Evolutionary conservation across 2,113 vertebrate species (phyloP), one percentile per base, ranked within the genome.

Genomic region (Bos javanicus): DNA sequence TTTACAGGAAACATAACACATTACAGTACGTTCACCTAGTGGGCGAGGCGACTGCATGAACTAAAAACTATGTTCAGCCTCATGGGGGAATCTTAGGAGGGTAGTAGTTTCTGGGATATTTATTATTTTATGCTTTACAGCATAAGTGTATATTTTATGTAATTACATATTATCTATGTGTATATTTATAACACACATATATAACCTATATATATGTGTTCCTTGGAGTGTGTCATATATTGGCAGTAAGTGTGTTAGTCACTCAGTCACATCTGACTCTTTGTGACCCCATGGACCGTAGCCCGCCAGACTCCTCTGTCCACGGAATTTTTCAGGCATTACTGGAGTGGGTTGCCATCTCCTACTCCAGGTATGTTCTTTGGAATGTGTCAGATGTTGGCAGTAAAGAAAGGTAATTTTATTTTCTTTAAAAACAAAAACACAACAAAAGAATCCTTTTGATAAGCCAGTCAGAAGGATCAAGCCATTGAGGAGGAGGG

Each of bases 321-420:
- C 71, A 14, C 25, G 21, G 21, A 43, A 43, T 74, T 74, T 74
- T 43, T 74, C 71, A 74, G 36, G 71, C 21, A 39, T 25, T 43
- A 74, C 11, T 43, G 36, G 71, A 74, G 19, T 25, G 71, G 36
- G 36, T 43, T 74, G 71, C 36, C 71, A 43, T 74, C 36, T 74
- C 36, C 71, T 74, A 23, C 36, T 74, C 36, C 21, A 25, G 21
- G 36, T 23, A 25, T 26, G 2, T 83, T 62, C 48, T 91, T 80
- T 86, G n/a, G 15, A 85, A 54, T 91, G 21, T 94, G n/a, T 60
- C 56, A 78, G 30, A 87, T 87, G 43, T 14, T 84, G 64, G 6
- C 94, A 64, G 57, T 90, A 87, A 90, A 88, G 21, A 90, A 96
- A 93, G 50, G 48, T 91, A 21, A 62, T 67, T 82, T 67, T 85